These are phyloP conservation scores for Tenualosa thibaudeaui DNA, from an alignment of 2,797 vertebrate species.

Conservation along the genomic window DNA sequence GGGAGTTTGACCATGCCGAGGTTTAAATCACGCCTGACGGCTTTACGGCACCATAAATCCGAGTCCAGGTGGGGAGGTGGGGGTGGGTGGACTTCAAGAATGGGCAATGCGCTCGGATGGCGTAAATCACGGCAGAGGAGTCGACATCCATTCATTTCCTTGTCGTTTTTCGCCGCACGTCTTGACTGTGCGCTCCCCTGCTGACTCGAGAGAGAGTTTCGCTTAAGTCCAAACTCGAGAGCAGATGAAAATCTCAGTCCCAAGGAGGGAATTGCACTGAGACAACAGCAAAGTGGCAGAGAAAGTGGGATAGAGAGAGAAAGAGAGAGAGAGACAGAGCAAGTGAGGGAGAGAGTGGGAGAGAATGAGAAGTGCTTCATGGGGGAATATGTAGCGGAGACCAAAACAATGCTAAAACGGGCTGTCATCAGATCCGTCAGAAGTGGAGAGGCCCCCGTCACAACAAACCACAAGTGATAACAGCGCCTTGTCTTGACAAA, in stretches of 20 bases:
- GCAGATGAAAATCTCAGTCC: constrained; percentile 7
- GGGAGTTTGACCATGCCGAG: constrained; percentile 27
- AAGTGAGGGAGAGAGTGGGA: background rate
- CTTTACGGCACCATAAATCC: constrained; percentile 74
- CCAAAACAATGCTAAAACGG: constrained; percentile 59
- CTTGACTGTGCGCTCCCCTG: constrained; percentile 46
- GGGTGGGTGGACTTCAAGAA: constrained; percentile 57
- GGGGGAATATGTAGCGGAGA: constrained; percentile 52
- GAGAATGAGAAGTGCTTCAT: constrained; percentile 59
- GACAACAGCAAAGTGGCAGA: background rate
- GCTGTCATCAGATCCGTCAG: constrained; percentile 68
- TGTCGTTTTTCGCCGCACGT: background rate
- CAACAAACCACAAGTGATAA: constrained; percentile 60
- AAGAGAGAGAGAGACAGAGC: background rate
- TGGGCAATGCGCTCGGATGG: constrained; percentile 55
- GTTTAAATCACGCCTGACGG: constrained; percentile 70
- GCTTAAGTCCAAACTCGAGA: background rate
- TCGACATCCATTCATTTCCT: constrained; percentile 62
- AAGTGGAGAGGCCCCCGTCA: constrained; percentile 51
- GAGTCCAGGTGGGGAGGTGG: constrained; percentile 52
- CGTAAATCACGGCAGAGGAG: constrained; percentile 64
- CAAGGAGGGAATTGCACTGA: background rate
- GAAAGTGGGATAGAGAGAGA: background rate
- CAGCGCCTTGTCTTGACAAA: constrained; percentile 46
- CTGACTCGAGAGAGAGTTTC: background rate